A percentile compares a stretch with the other conserved stretches of the same genome.
Evolutionary conservation across 2,888 invertebrate species (phyloP).

Genomic region (Rhogogaster chlorosoma): DNA sequence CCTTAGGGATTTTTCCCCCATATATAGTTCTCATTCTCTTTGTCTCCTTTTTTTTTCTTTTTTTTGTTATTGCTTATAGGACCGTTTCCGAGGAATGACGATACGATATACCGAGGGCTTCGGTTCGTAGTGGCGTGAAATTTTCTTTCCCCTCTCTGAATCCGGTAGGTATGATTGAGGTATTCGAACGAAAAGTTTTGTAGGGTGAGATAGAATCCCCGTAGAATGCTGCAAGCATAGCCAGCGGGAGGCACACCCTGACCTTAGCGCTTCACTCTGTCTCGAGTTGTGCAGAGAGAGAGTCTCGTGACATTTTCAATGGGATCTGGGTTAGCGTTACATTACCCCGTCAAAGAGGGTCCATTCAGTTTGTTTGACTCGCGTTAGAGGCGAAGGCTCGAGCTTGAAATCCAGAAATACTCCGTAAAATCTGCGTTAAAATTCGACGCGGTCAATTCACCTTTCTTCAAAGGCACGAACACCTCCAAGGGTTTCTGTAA

Average conservation of each 20-base stretch:
- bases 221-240: slow-evolving; percentile 13
- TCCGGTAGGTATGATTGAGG: slow-evolving; percentile 5
- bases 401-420: neutral
- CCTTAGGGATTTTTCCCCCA: neutral
- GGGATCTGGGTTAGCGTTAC: slow-evolving; percentile 56
- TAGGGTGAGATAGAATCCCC: neutral
- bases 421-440: neutral
- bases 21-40: neutral
- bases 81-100: neutral
- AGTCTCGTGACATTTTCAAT: slow-evolving; percentile 53
- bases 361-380: slow-evolving; percentile 36
- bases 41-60: neutral
- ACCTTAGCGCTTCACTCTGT: slow-evolving; percentile 32
- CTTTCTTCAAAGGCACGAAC: neutral
- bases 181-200: slow-evolving; percentile 19
- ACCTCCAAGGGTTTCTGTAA: neutral
- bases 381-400: neutral
- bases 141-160: neutral
- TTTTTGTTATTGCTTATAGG: neutral
- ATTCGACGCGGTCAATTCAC: neutral
- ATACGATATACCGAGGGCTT: neutral
- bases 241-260: slow-evolving; percentile 21
- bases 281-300: slow-evolving; percentile 10
- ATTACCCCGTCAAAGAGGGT: slow-evolving; percentile 51
- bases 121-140: slow-evolving; percentile 28